Evolutionary conservation across 2,113 vertebrate genomes (phyloP).

Genomic region (Sinocyclocheilus anophthalmus): DNA sequence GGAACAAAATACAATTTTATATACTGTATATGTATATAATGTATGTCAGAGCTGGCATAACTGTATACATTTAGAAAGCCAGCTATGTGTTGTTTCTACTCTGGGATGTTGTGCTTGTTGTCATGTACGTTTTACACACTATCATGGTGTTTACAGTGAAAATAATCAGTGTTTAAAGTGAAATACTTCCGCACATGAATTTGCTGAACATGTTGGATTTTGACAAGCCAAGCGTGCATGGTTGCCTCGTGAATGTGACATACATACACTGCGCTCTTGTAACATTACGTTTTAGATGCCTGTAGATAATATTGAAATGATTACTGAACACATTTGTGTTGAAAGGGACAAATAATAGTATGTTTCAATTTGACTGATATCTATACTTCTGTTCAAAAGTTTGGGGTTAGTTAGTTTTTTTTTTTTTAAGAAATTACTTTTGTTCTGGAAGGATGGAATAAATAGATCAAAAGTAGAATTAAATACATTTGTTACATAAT

Average conservation of each 20-base stretch:
- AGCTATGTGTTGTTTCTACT: not conserved
- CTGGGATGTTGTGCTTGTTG: not conserved
- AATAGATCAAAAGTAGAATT: too few relatives aligned
- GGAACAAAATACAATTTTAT: not conserved
- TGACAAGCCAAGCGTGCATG: not conserved
- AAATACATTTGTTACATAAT: too few relatives aligned
- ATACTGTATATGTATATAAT: not conserved
- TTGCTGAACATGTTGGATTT: not conserved
- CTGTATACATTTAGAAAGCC: not conserved
- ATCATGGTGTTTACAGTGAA: not conserved
- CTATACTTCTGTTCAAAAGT: not conserved
- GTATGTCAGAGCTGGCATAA: not conserved
- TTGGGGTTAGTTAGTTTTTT: too few relatives aligned
- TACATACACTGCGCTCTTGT: not conserved
- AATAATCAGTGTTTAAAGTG: not conserved
- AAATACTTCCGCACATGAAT: not conserved
- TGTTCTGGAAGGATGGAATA: too few relatives aligned
- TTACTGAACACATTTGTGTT: not conserved
- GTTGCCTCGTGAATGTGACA: not conserved
- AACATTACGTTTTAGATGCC: not conserved
- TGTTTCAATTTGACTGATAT: not conserved
- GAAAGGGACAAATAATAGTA: not conserved
- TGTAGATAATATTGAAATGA: not conserved
- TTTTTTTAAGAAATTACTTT: too few relatives aligned
- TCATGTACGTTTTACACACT: not conserved